phyloP scores from a whole-genome alignment of 2,888 invertebrate species.

The Campoplex nolae region DNA sequence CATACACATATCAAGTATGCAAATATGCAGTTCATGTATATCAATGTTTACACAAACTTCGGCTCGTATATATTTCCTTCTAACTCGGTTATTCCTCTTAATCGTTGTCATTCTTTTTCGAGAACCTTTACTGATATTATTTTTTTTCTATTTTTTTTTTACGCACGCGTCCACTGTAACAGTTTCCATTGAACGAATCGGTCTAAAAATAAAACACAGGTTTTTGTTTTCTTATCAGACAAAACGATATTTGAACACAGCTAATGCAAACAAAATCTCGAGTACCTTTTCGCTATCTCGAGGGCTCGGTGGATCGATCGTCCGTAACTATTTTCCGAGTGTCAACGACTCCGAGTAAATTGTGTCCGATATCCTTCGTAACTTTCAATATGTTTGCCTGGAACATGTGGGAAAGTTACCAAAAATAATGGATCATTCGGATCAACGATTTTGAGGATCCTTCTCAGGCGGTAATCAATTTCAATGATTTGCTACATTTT shows the following conservation, averaged over 20 bases:
- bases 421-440: background rate
- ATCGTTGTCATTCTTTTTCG: background rate
- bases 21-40: background rate
- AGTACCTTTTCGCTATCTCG: slow-evolving; percentile 35
- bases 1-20: slow-evolving; percentile 72
- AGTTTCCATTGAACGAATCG: slow-evolving; percentile 9
- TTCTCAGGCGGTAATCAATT: background rate
- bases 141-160: slow-evolving; percentile 73
- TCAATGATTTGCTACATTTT: background rate
- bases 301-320: slow-evolving; percentile 20
- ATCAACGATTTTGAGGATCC: background rate
- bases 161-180: slow-evolving; percentile 11
- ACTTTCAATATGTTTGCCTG: background rate
- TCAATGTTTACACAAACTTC: slow-evolving; percentile 77
- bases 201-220: slow-evolving; percentile 7
- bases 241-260: slow-evolving; percentile 50
- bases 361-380: background rate
- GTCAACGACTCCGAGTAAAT: slow-evolving; percentile 4
- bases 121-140: background rate
- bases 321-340: slow-evolving; percentile 31
- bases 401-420: background rate
- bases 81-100: background rate
- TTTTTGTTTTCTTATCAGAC: slow-evolving; percentile 24
- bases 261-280: slow-evolving; percentile 43
- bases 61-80: background rate